Percentiles rank a stretch among this genome's conserved stretches.
Evolutionary conservation across 2,797 vertebrate species (phyloP).

Genomic region (Paratrypauchen microcephalus): DNA sequence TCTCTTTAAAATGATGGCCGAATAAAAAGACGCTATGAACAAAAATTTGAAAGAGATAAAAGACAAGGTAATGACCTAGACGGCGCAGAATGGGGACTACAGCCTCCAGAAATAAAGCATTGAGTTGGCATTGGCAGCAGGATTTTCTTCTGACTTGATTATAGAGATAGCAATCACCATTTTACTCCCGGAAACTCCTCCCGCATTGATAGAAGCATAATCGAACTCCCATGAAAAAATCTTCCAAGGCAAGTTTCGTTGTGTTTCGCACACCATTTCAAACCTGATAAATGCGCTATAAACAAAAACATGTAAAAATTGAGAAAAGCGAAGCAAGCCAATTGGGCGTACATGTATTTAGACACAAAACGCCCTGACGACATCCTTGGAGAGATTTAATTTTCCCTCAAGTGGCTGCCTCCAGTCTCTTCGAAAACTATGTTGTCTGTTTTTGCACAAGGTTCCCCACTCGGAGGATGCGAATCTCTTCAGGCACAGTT

Average conservation of each 20-base stretch:
- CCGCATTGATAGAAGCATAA: constrained; percentile 17
- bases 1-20: constrained; percentile 28
- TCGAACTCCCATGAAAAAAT: constrained; percentile 7
- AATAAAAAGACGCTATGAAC: constrained; percentile 31
- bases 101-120: constrained; percentile 8
- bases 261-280: constrained; percentile 27
- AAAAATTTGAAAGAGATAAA: constrained; percentile 52
- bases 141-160: constrained; percentile 42
- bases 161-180: constrained; percentile 33
- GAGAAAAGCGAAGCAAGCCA: constrained; percentile 23
- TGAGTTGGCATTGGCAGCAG: constrained; percentile 13
- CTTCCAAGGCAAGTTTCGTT: constrained; percentile 24
- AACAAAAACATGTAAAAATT: constrained; percentile 49
- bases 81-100: constrained; percentile 25
- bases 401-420: constrained; percentile 70
- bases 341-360: constrained; percentile 37
- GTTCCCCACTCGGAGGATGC: constrained; percentile 58
- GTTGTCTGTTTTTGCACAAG: constrained; percentile 60
- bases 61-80: constrained; percentile 54
- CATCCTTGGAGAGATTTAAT: constrained; percentile 75
- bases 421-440: constrained; percentile 62
- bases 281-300: constrained; percentile 27
- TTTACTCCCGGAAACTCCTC: constrained; percentile 20
- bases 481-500: constrained; percentile 61
- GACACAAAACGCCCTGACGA: constrained; percentile 54